These are phyloP conservation scores for Junonia oenone DNA, from an alignment of 2,888 invertebrate genomes.

Conservation along the genomic window DNA sequence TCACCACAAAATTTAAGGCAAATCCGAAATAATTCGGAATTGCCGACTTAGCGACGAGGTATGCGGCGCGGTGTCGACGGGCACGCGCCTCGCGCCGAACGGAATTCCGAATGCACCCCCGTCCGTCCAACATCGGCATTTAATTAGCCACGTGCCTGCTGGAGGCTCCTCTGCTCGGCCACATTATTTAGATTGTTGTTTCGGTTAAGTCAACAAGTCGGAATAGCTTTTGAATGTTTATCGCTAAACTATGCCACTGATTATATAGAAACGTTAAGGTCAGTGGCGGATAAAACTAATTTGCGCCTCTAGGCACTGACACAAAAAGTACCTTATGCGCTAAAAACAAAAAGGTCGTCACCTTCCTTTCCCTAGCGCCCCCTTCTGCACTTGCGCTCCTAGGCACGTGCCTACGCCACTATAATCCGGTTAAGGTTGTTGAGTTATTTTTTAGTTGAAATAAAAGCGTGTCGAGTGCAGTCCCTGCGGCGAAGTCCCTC, in stretches of 20 bases:
- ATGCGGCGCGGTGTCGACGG: constrained; percentile 48
- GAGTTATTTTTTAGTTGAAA: constrained; percentile 2
- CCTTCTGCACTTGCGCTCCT: no score
- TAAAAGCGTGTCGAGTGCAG: constrained; percentile 49
- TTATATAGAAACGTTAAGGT: no score
- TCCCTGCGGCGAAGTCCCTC: constrained; percentile 59
- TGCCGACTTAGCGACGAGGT: constrained; percentile 47
- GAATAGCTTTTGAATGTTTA: constrained; percentile 16
- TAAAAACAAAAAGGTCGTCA: no score
- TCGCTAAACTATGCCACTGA: constrained; percentile 18
- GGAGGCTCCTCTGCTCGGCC: constrained; percentile 46
- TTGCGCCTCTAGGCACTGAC: no score
- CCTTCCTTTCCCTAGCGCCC: no score
- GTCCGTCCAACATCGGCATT: constrained; percentile 63
- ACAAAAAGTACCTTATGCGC: no score
- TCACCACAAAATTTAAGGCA: constrained; percentile 37
- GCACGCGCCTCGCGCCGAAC: constrained; percentile 39
- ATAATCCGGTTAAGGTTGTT: no score
- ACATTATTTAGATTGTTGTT: constrained; percentile 63
- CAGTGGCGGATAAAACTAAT: no score
- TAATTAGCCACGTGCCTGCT: constrained; percentile 74
- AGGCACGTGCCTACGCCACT: no score
- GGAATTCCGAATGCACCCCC: constrained; percentile 59
- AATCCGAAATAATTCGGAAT: constrained; percentile 59
- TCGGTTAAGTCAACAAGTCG: constrained; percentile 47